Base-by-base conservation (phyloP, 1,140 invertebrate genomes). In the Patella vulgata region DNA sequence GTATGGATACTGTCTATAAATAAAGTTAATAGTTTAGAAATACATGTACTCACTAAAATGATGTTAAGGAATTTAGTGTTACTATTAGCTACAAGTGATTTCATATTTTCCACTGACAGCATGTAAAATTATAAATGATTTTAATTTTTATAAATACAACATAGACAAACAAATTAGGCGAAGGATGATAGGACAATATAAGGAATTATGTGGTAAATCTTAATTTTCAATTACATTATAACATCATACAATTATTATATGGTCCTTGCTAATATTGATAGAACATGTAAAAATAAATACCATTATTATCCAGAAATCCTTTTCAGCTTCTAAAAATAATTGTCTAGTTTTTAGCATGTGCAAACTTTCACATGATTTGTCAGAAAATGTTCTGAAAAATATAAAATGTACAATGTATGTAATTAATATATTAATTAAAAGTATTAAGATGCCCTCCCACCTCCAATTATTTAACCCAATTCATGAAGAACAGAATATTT, bases 341-440 rank as follows among this genome's bases (percentile, higher is more conserved):
- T 95, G 93, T 65, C 92, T 88, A 50, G 91, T 91, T 82, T 95
- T 95, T 75, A 93, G 91, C 19, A 94, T 97, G 77, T 96, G 93
- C 52, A 96, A 83, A 59, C 91, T 90, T 84, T 94, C 90, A 84
- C 94, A 93, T 51, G 87, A 84, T 74, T 91, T 88, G 65, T 90
- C 89, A 52, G 90, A 92, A 80, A 97, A 97, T 39, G 93, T 94
- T 64, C 94, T 96, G 74, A 47, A 87, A 88, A 74, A 56, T 72
- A 68, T 72, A 63, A 57, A 40, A 51, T 14, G 4, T 14, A 11
- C 46, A 47, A 31, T 14, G n/a, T 14, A 56, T 28, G 27, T 19
- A 47, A 11, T 9, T 21, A 61, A n/a, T 28, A 27, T 43, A 40
- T n/a, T 14, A 42, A 11, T 27, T 14, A 62, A n/a, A 55, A 54